phyloP scores from a whole-genome alignment of 2,888 invertebrate species.

The Melieria omissa region DNA sequence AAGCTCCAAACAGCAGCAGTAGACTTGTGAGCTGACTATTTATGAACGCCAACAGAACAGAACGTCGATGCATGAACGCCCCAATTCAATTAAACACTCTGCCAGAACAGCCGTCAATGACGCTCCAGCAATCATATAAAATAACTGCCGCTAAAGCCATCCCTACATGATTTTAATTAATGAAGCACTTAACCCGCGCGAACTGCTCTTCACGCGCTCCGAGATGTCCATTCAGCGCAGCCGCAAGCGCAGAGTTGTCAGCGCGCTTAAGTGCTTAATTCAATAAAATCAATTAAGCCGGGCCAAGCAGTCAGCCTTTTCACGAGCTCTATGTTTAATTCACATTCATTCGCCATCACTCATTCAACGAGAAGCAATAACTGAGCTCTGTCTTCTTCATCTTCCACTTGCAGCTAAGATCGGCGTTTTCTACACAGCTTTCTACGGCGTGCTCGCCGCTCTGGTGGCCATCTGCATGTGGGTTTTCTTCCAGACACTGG shows the following conservation, averaged over 20 bases:
- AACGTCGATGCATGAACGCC: too few relatives aligned
- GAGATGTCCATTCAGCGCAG: too few relatives aligned
- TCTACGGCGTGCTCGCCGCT: slow-evolving; percentile 91
- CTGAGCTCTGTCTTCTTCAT: too few relatives aligned
- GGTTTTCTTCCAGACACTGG: slow-evolving; percentile 91
- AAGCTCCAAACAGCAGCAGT: too few relatives aligned
- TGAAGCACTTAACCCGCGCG: slow-evolving; percentile 49
- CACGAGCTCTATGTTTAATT: not conserved
- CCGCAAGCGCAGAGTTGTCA: too few relatives aligned
- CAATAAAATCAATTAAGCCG: slow-evolving; percentile 49
- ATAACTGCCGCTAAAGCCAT: too few relatives aligned
- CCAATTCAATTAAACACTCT: too few relatives aligned
- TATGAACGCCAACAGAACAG: too few relatives aligned
- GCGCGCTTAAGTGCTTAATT: slow-evolving; percentile 50
- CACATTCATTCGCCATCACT: not conserved
- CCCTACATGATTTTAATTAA: slow-evolving; percentile 27
- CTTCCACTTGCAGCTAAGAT: slow-evolving; percentile 80
- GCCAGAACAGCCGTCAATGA: too few relatives aligned
- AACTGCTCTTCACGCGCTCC: too few relatives aligned
- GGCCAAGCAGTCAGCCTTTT: not conserved
- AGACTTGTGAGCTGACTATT: too few relatives aligned
- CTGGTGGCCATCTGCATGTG: slow-evolving; percentile 95
- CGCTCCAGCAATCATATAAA: too few relatives aligned
- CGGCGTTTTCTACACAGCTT: slow-evolving; percentile 92
- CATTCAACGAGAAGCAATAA: not conserved